Base-by-base conservation (phyloP, 2,113 vertebrate species). In the Morone saxatilis region DNA sequence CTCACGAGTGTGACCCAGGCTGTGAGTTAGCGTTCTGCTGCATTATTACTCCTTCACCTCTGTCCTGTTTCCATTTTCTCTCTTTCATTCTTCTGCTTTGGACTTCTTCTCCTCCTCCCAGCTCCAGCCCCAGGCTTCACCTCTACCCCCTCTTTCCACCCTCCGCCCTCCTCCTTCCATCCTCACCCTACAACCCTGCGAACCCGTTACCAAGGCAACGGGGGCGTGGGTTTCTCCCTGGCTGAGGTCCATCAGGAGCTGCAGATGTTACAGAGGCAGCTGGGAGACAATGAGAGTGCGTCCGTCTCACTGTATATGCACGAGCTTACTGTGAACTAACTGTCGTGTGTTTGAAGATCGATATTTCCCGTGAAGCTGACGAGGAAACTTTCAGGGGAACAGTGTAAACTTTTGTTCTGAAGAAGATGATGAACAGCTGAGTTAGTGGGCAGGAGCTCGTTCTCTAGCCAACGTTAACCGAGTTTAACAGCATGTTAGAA, bases 201-300 rank as follows among this genome's bases (percentile, higher is more conserved):
- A 71, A 80, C 94, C 72, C 91, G 94, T 87, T 95, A 94, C 94
- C 95, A 92, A 0, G 86, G 93, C 72, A 72, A 17, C 69, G 17
- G 67, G 57, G 69, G 90, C 20, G 90, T 88, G 0, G 66, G 81
- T 51, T 97, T 98, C 94, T 97, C 96, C 78, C 81, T 99, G 95
- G 96, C 96, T 0, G 96, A 97, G 88, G 97, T 96, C 1, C 97
- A 98, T 60, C 97, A 97, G 94, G 98, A 99, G 83, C 96, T 99
- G 89, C 97, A 98, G 95, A 95, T 94, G 96, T 94, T 99, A 85
- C 98, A 94, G 92, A 97, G 92, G 90, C 97, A 98, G 93, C 91
- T 99, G 87, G 95, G 95, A 94, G 95, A 95, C 95, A 95, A 94
- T 95, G 96, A 97, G 94, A 91, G 92, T 71, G 84, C 82, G 89